Percentiles rank a stretch among this genome's conserved stretches.
These are phyloP conservation scores for Vanessa atalanta DNA, from an alignment of 1,140 invertebrate genomes.

Conservation along the genomic window DNA sequence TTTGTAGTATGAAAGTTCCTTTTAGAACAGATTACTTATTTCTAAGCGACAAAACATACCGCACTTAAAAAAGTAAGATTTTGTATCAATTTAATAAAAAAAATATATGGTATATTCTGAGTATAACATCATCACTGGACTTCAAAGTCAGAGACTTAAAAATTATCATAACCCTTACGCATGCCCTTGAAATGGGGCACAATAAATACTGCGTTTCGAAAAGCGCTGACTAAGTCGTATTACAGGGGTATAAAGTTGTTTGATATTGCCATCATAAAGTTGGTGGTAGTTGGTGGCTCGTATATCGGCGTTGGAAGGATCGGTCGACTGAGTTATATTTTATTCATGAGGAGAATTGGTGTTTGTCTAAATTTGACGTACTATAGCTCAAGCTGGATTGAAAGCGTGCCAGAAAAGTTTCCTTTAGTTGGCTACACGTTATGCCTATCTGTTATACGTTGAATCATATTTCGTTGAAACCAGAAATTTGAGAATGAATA, in stretches of 20 bases:
- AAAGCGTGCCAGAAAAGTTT: slow-evolving; percentile 56
- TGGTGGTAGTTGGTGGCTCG: not conserved
- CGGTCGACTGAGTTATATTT: slow-evolving; percentile 50
- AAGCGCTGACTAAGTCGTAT: slow-evolving; percentile 15
- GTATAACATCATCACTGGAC: no score
- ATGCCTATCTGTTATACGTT: slow-evolving; percentile 25
- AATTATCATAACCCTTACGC: slow-evolving; percentile 18
- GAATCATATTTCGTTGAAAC: slow-evolving; percentile 10
- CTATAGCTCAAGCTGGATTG: slow-evolving; percentile 53
- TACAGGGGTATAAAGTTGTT: slow-evolving; percentile 10
- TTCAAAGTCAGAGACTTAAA: slow-evolving; percentile 4
- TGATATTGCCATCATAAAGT: slow-evolving; percentile 7
- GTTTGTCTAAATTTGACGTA: slow-evolving; percentile 68
- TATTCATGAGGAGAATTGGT: slow-evolving; percentile 61
- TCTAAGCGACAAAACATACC: no score
- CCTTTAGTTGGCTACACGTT: slow-evolving; percentile 38
- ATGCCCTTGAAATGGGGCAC: slow-evolving; percentile 11
- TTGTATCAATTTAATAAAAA: no score
- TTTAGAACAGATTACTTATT: no score
- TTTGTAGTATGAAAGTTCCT: no score
- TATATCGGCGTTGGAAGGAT: slow-evolving; percentile 37
- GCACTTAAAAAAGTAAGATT: no score
- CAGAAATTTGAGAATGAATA: slow-evolving; percentile 11
- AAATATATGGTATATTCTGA: no score
- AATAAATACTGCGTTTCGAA: slow-evolving; percentile 8